phyloP scores from a whole-genome alignment of 2,797 vertebrate genomes.

The Cirrhinus mrigala region DNA sequence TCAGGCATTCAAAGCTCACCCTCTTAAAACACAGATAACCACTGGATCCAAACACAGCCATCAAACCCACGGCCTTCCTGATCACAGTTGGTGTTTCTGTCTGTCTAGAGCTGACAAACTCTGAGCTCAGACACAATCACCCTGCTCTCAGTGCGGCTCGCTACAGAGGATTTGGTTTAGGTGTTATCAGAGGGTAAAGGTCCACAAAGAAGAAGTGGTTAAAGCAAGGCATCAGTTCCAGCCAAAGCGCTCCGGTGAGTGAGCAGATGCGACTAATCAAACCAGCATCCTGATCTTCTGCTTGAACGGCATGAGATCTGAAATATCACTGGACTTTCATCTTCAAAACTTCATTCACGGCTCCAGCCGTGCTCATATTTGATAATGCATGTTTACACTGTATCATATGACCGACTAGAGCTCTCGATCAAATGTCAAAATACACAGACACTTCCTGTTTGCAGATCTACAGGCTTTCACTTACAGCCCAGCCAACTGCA shows the following conservation, averaged over 20 bases:
- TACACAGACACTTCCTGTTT: conserved; percentile 25
- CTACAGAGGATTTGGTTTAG: background rate
- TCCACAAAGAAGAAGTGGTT: background rate
- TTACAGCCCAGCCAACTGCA: background rate
- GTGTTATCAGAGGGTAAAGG: conserved; percentile 9
- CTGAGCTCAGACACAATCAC: conserved; percentile 21
- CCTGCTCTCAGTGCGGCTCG: background rate
- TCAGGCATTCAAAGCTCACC: conserved; percentile 24
- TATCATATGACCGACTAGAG: background rate
- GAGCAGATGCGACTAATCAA: background rate
- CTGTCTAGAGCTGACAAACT: background rate
- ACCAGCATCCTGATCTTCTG: background rate
- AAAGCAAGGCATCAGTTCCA: background rate
- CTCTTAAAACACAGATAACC: conserved; percentile 31
- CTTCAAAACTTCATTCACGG: conserved; percentile 2
- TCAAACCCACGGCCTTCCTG: background rate
- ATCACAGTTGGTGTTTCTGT: background rate
- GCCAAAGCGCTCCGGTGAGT: background rate
- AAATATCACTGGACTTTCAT: background rate
- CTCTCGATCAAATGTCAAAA: conserved; percentile 21
- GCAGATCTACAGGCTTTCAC: conserved; percentile 25
- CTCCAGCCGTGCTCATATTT: background rate
- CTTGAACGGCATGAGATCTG: background rate
- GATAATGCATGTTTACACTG: background rate
- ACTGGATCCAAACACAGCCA: conserved; percentile 15